Evolutionary conservation across 2,797 vertebrate species (phyloP), one percentile per base, ranked within the genome.

Genomic region (Epinephelus malabaricus): DNA sequence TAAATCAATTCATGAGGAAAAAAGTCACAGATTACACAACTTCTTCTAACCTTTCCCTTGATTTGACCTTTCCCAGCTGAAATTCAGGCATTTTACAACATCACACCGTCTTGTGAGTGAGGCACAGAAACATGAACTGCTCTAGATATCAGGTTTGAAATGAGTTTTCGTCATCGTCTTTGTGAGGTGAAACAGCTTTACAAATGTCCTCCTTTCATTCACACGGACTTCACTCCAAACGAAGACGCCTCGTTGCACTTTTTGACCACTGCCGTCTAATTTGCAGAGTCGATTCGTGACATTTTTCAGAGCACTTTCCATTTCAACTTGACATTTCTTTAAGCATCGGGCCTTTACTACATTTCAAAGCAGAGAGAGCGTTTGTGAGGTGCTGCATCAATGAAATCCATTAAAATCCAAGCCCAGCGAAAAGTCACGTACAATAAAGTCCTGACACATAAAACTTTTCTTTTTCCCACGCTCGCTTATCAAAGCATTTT

Each of bases 291-390:
- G 11, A 64, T 30, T 72, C 54, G 12, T 54, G 53, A 30, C 53
- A 72, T 63, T 53, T 69, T 47, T 38, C 12, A 2, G 4, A 59
- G 13, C 3, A 4, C 58, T 68, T 68, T 76, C 56, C 45, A 6
- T 10, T 54, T 25, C 51, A 43, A 69, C 30, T n/a, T 76, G 77
- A 58, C 83, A 86, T 83, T 86, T 87, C 15, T 40, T 11, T 40
- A 2, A 72, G 38, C 38, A 18, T 1, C 2, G 12, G 18, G 12
- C 30, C 25, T 54, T 23, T 54, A n/a, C 34, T 7, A 34, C 34
- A 34, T 34, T 14, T 79, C 23, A 59, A 65, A 61, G 38, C 43
- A 66, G 15, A 56, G 58, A 38, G 25, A 11, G n/a, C 30, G 34
- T 59, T 67, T 43, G 5, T 47, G 38, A 73, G 50, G 69, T 21